Evolutionary conservation across 2,797 vertebrate species (phyloP).

Genomic region (Falco concolor): DNA sequence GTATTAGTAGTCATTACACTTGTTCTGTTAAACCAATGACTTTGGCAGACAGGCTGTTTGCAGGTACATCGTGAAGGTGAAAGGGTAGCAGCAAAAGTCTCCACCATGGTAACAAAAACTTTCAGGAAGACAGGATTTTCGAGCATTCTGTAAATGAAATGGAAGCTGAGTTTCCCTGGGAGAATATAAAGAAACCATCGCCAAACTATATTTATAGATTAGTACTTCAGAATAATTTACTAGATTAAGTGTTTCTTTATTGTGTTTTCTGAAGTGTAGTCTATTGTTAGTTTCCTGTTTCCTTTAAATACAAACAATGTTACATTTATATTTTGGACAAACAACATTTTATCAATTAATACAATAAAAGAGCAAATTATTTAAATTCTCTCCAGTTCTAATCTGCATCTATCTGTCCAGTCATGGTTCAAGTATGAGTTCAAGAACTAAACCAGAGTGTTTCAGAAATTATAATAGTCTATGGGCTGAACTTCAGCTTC

Average conservation of each 20-base stretch:
- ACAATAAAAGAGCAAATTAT: background rate
- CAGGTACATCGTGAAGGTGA: rapidly evolving
- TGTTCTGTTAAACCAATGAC: background rate
- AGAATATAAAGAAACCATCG: background rate
- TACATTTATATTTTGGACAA: background rate
- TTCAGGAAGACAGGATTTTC: background rate
- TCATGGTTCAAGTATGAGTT: background rate
- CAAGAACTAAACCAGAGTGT: background rate
- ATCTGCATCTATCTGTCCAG: background rate
- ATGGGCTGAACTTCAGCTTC: background rate
- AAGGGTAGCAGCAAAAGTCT: background rate
- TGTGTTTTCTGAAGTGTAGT: background rate
- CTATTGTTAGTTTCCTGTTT: background rate
- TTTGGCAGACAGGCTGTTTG: background rate
- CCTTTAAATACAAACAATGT: background rate
- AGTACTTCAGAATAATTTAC: background rate
- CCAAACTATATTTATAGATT: background rate
- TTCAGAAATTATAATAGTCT: background rate
- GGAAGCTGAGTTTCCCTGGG: background rate
- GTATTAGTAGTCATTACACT: background rate
- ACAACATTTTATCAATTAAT: background rate
- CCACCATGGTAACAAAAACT: background rate
- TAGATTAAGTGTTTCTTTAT: background rate
- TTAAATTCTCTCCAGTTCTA: background rate
- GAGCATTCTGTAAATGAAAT: background rate